These are phyloP conservation scores for Ptyas mucosa DNA, from an alignment of 2,113 vertebrate species.

Conservation along the genomic window DNA sequence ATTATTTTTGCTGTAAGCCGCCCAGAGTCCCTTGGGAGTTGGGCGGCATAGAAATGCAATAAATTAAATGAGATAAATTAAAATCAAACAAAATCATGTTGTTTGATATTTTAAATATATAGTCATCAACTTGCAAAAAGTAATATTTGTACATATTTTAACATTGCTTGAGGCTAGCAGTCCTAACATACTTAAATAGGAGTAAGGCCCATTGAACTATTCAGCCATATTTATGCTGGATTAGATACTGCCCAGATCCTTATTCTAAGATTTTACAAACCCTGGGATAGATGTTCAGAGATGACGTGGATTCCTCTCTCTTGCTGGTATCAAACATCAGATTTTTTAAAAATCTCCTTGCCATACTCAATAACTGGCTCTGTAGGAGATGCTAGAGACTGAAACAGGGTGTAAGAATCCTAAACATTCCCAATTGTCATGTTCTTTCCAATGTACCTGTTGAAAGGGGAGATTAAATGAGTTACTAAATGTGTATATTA, in stretches of 20 bases:
- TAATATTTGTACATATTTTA: not conserved
- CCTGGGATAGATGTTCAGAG: not conserved
- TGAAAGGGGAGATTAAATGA: not conserved
- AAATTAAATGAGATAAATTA: no score
- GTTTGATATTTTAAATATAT: not conserved
- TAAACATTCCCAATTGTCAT: not conserved
- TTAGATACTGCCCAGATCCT: not conserved
- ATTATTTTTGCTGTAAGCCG: no score
- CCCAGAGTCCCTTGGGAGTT: no score
- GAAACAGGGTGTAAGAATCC: not conserved
- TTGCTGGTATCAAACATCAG: not conserved
- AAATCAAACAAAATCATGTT: not conserved
- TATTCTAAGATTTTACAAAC: not conserved
- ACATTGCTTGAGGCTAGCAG: not conserved
- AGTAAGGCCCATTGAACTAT: not conserved
- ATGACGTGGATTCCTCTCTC: not conserved
- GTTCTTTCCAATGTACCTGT: not conserved
- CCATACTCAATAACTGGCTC: not conserved
- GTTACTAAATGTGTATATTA: not conserved
- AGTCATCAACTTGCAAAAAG: not conserved
- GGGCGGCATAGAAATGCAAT: no score
- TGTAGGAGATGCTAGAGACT: not conserved
- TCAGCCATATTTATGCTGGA: not conserved
- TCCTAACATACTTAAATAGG: not conserved
- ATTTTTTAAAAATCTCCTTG: not conserved